Conservation (phyloP, 2,888 invertebrate genomes). For the Diplolepis rosae region DNA sequence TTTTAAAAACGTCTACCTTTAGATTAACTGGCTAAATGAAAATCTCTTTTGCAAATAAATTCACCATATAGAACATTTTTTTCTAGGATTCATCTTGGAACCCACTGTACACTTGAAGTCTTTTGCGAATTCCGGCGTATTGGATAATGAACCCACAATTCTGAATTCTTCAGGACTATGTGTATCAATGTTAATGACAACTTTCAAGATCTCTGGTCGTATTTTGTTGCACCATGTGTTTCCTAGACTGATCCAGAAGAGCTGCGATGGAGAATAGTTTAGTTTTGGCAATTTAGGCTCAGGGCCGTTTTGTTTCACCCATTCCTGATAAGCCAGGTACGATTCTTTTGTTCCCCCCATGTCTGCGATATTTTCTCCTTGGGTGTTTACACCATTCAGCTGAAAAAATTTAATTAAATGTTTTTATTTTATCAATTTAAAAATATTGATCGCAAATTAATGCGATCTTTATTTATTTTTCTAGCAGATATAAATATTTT, state of each 20-base stretch:
- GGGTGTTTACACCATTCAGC: conserved; percentile 92
- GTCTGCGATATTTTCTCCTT: conserved; percentile 95
- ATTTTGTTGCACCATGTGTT: conserved; percentile 79
- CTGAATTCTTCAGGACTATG: conserved; percentile 82
- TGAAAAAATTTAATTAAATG: conserved; percentile 67
- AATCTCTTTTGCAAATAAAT: background rate
- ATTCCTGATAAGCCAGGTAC: conserved; percentile 87
- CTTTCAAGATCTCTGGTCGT: conserved; percentile 81
- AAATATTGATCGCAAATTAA: background rate
- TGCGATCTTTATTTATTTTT: background rate
- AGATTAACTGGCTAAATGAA: no score
- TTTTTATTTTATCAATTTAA: background rate
- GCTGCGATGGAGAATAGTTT: no score
- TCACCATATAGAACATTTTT: conserved; percentile 80
- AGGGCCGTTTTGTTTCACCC: no score
- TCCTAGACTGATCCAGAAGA: conserved; percentile 77
- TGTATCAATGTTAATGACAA: conserved; percentile 87
- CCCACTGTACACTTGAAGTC: conserved; percentile 78
- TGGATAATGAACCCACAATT: conserved; percentile 77
- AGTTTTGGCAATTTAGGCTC: no score
- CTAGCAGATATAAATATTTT: background rate
- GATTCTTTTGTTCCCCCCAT: conserved; percentile 94
- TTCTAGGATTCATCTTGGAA: conserved; percentile 77
- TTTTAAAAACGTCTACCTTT: no score
- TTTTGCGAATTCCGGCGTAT: conserved; percentile 77